Evolutionary conservation across 2,888 invertebrate genomes (phyloP).

Genomic region (Neocrepidodera transversa): DNA sequence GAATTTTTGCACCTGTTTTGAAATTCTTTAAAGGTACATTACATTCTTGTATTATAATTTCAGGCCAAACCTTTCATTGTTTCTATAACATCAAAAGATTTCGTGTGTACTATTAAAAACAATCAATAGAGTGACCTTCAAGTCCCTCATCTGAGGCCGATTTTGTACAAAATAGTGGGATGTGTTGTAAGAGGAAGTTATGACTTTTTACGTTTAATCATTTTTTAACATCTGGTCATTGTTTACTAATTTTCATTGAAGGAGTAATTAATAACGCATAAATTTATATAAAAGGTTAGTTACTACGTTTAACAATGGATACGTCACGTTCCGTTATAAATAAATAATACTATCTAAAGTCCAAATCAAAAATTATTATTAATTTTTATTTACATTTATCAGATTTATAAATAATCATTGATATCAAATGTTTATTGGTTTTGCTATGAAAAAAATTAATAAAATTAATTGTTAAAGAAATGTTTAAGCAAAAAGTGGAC

Average conservation of each 20-base stretch:
- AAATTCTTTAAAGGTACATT: too few relatives aligned
- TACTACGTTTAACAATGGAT: not conserved
- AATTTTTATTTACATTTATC: too few relatives aligned
- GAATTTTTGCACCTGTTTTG: too few relatives aligned
- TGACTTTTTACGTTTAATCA: conserved; percentile 28
- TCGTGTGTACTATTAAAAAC: not conserved
- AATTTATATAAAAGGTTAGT: conserved; percentile 3
- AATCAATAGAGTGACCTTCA: conserved; percentile 32
- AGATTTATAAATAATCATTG: too few relatives aligned
- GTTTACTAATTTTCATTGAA: conserved; percentile 25
- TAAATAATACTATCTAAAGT: not conserved
- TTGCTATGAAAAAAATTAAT: too few relatives aligned
- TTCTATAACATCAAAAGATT: not conserved
- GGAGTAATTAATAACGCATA: conserved; percentile 21
- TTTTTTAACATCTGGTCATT: conserved; percentile 30
- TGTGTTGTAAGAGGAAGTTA: conserved; percentile 37
- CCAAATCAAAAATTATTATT: too few relatives aligned
- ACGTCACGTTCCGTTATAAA: not conserved
- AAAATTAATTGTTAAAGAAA: too few relatives aligned
- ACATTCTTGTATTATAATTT: too few relatives aligned
- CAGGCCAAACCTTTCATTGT: conserved; percentile 9
- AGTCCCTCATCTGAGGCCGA: conserved; percentile 32
- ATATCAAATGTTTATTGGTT: too few relatives aligned
- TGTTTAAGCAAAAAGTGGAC: too few relatives aligned
- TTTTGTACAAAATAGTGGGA: conserved; percentile 35